Conservation (phyloP, 1,140 invertebrate species). For the Chrysomallon squamiferum region DNA sequence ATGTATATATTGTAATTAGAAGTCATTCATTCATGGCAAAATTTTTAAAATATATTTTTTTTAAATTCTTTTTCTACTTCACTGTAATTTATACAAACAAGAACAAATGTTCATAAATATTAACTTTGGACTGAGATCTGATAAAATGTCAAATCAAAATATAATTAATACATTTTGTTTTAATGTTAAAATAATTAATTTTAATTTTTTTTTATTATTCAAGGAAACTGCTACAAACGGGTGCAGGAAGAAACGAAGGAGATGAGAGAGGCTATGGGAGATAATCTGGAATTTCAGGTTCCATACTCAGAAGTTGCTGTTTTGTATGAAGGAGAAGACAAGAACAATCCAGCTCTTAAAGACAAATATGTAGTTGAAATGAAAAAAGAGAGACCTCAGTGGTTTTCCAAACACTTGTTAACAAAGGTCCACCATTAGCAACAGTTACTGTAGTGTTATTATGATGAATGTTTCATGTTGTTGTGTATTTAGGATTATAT, state of each 20-base stretch:
- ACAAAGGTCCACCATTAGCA: constrained; percentile 56
- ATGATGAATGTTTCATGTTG: too few species aligned
- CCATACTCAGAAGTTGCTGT: constrained; percentile 85
- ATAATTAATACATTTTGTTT: too few species aligned
- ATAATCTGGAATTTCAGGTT: constrained; percentile 71
- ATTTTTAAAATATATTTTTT: too few species aligned
- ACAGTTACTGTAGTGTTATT: too few species aligned
- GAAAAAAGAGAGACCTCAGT: constrained; percentile 74
- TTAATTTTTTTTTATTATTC: constrained; percentile 62
- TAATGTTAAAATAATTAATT: not conserved
- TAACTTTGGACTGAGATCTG: too few species aligned
- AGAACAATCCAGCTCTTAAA: constrained; percentile 61
- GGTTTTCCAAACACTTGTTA: constrained; percentile 83
- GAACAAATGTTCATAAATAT: too few species aligned
- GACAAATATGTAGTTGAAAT: constrained; percentile 77
- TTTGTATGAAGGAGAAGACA: constrained; percentile 80
- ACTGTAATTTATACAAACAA: too few species aligned
- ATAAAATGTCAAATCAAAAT: too few species aligned
- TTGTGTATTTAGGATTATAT: too few species aligned
- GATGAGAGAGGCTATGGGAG: constrained; percentile 78
- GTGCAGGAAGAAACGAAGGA: constrained; percentile 79
- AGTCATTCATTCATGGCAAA: too few species aligned
- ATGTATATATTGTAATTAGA: too few species aligned
- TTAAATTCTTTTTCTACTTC: too few species aligned
- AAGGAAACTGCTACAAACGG: constrained; percentile 79